phyloP scores from a whole-genome alignment of 2,888 invertebrate species.

The Busseola fusca region DNA sequence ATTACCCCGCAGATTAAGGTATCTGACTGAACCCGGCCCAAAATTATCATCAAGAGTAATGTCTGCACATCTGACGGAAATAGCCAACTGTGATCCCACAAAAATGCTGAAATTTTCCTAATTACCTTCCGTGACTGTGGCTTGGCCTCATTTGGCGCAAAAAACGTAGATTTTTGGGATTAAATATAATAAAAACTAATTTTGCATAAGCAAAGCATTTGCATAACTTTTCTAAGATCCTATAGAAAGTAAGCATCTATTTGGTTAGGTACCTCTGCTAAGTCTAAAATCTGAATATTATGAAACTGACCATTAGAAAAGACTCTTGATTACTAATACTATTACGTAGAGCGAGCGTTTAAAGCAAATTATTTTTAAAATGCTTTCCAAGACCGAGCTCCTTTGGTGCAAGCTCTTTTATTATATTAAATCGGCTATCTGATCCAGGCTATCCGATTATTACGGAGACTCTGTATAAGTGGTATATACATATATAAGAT shows the following conservation, averaged over 20 bases:
- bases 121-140: slow-evolving; percentile 46
- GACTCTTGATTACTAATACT: slow-evolving; percentile 36
- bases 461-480: slow-evolving; percentile 52
- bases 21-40: slow-evolving; percentile 24
- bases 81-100: slow-evolving; percentile 33
- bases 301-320: slow-evolving; percentile 10
- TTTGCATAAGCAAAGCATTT: slow-evolving; percentile 54
- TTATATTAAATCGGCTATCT: slow-evolving; percentile 49
- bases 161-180: slow-evolving; percentile 47
- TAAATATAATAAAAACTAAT: slow-evolving; percentile 52
- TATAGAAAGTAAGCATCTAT: slow-evolving; percentile 43
- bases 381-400: slow-evolving; percentile 26
- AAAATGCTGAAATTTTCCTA: slow-evolving; percentile 55
- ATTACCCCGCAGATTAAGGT: slow-evolving; percentile 51
- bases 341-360: slow-evolving; percentile 20
- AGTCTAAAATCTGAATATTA: slow-evolving; percentile 29
- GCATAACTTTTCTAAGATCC: slow-evolving; percentile 38
- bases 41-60: slow-evolving; percentile 53
- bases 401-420: slow-evolving; percentile 48
- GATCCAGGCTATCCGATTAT: slow-evolving; percentile 55
- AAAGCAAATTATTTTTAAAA: slow-evolving; percentile 46
- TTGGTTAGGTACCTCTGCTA: slow-evolving; percentile 14
- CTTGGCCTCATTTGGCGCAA: slow-evolving; percentile 48
- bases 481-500: slow-evolving; percentile 74
- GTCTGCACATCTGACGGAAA: slow-evolving; percentile 56